These are phyloP conservation scores for Gymnocephalus cernua DNA, from an alignment of 2,113 vertebrate species.

Conservation along the genomic window DNA sequence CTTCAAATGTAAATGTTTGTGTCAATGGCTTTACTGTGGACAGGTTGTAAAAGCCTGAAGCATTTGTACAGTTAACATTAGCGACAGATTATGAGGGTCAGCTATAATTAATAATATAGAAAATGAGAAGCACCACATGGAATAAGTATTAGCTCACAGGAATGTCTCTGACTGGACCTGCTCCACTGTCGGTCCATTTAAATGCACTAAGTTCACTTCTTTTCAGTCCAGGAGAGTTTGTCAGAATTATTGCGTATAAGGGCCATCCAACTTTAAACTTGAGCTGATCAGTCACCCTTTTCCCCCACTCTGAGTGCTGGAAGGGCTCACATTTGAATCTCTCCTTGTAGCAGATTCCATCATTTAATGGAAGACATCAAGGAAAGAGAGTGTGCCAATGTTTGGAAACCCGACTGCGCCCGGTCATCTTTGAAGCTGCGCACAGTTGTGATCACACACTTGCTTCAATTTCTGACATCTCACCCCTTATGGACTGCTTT, in stretches of 20 bases:
- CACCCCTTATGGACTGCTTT: slow-evolving; percentile 28
- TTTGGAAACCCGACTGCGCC: neutral
- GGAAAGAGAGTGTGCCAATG: slow-evolving; percentile 5
- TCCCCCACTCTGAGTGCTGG: neutral
- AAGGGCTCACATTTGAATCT: neutral
- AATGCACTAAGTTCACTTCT: neutral
- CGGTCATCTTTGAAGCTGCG: slow-evolving; percentile 25
- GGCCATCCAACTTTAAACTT: neutral
- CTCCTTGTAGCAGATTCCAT: slow-evolving; percentile 8
- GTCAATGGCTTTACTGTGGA: neutral
- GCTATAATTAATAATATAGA: neutral
- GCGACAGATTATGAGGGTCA: neutral
- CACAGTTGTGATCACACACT: slow-evolving; percentile 20
- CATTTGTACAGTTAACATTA: neutral
- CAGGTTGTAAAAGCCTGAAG: neutral
- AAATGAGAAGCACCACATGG: neutral
- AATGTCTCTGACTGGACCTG: neutral
- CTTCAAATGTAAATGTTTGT: too few relatives aligned
- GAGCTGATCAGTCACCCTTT: too few relatives aligned
- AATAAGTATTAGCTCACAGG: too few relatives aligned
- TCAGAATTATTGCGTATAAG: neutral
- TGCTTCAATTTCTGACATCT: slow-evolving; percentile 11
- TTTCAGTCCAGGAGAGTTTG: neutral
- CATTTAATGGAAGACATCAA: slow-evolving; percentile 6
- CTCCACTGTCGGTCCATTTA: neutral